Evolutionary conservation across 2,797 vertebrate genomes (phyloP).

Genomic region (Peromyscus eremicus): DNA sequence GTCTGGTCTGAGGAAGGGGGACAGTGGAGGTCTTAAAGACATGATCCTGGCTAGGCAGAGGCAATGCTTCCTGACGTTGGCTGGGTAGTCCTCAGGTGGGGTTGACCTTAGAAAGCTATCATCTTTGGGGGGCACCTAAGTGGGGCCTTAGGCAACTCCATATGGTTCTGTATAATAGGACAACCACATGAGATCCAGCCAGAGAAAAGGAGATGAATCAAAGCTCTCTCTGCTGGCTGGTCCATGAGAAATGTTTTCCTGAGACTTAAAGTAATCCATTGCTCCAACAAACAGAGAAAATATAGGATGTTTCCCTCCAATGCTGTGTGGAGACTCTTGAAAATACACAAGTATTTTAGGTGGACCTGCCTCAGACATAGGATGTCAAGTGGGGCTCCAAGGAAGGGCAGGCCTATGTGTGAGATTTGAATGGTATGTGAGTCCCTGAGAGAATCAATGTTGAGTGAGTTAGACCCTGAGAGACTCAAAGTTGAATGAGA

Average conservation of each 20-base stretch:
- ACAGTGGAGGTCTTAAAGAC: too few relatives aligned
- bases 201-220: neutral
- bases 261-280: neutral
- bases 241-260: neutral
- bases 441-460: too few relatives aligned
- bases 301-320: neutral
- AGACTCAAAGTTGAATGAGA: neutral
- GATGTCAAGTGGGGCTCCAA: neutral
- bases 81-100: neutral
- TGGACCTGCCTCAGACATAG: neutral
- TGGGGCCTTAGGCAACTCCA: neutral
- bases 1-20: neutral
- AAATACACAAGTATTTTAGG: neutral
- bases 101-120: neutral
- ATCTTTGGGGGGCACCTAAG: neutral
- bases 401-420: neutral
- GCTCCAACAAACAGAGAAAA: neutral
- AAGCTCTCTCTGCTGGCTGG: neutral
- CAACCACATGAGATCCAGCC: neutral
- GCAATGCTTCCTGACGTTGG: accelerated
- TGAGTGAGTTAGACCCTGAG: neutral
- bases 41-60: too few relatives aligned
- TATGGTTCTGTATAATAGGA: neutral
- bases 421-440: neutral
- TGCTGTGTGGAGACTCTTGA: neutral